Conservation (phyloP, 2,888 invertebrate genomes). For the Dicranocentrus wangi region DNA sequence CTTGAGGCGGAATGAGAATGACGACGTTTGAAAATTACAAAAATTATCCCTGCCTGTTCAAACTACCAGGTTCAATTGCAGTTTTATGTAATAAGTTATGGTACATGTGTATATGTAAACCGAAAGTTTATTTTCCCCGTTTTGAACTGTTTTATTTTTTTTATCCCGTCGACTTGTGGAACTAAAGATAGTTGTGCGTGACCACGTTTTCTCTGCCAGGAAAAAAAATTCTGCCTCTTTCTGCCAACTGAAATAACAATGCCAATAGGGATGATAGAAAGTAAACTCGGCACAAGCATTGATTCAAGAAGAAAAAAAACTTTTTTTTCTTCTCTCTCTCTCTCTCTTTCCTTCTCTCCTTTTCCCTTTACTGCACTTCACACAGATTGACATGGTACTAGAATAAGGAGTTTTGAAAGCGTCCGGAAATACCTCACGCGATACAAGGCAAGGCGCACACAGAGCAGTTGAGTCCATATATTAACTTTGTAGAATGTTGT, state of each 20-base stretch:
- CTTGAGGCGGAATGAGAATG: too few species aligned
- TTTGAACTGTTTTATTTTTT: background rate
- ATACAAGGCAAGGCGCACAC: too few species aligned
- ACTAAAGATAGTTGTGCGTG: slow-evolving; percentile 45
- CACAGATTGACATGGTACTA: slow-evolving; percentile 50
- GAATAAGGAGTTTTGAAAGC: slow-evolving; percentile 40
- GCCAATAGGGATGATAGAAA: slow-evolving; percentile 41
- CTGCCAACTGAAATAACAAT: slow-evolving; percentile 59
- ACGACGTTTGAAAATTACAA: slow-evolving; percentile 13
- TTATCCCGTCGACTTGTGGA: background rate
- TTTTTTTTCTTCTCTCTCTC: slow-evolving; percentile 21
- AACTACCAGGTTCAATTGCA: background rate
- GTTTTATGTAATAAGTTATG: slow-evolving; percentile 3
- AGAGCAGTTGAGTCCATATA: slow-evolving; percentile 15
- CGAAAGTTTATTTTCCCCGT: too few species aligned
- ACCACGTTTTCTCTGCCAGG: slow-evolving; percentile 54
- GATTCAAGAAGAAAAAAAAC: slow-evolving; percentile 33
- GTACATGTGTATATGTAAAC: too few species aligned
- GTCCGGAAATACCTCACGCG: slow-evolving; percentile 55
- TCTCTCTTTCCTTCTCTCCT: background rate
- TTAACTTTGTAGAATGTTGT: background rate
- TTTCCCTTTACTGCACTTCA: slow-evolving; percentile 25
- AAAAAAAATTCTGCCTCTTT: slow-evolving; percentile 25
- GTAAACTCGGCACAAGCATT: slow-evolving; percentile 12
- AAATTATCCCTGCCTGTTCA: background rate